Conservation (phyloP, 1,140 invertebrate genomes). For the Neodiprion fabricii region DNA sequence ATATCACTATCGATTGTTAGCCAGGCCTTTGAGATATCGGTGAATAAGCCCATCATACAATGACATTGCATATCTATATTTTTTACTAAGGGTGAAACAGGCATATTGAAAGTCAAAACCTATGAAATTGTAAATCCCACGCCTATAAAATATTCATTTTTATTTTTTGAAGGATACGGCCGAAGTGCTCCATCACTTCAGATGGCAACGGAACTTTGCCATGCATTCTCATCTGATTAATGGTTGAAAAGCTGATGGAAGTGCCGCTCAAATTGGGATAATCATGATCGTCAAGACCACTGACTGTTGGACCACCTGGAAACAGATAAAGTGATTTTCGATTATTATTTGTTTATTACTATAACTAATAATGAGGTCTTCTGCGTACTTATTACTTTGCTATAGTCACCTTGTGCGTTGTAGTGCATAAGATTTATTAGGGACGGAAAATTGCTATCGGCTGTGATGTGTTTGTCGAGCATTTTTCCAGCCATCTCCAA, state of each 20-base stretch:
- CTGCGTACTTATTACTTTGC: constrained; percentile 2
- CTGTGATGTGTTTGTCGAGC: constrained; percentile 73
- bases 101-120: constrained; percentile 14
- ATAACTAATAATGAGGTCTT: constrained; percentile 18
- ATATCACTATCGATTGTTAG: constrained; percentile 97
- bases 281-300: constrained; percentile 88
- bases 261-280: constrained; percentile 80
- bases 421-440: constrained; percentile 66
- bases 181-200: constrained; percentile 93
- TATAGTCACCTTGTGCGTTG: constrained; percentile 51
- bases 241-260: constrained; percentile 69
- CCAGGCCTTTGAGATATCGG: constrained; percentile 96
- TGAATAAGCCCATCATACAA: constrained; percentile 95
- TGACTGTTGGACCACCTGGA: constrained; percentile 76
- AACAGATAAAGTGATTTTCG: constrained; percentile 59
- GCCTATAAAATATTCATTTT: constrained; percentile 58
- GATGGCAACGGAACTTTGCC: constrained; percentile 88
- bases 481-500: constrained; percentile 75
- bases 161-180: constrained; percentile 76
- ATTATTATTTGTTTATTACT: constrained; percentile 8
- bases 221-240: constrained; percentile 81
- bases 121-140: constrained; percentile 54
- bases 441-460: constrained; percentile 75
- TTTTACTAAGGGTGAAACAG: constrained; percentile 38
- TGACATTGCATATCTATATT: constrained; percentile 87